Base-by-base conservation (phyloP, 30 jellyfish, hydroid and myxozoan species). In the Aurelia aurita complex sp. Pacific region DNA sequence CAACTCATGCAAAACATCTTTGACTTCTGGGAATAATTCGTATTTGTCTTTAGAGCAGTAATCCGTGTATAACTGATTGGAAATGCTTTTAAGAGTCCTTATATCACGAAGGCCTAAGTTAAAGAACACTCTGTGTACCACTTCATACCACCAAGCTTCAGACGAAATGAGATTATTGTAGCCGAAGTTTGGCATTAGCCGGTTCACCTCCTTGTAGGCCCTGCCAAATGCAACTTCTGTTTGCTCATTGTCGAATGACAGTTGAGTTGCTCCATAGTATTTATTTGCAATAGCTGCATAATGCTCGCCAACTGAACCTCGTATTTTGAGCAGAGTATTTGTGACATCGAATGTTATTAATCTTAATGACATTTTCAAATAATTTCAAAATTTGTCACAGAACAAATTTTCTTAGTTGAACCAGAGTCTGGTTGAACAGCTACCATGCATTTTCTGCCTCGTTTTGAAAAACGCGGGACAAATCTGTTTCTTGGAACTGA, bases 71-170 rank as follows among this genome's bases (percentile, higher is more conserved):
- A 85, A 53, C 55, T 85, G 94, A 55, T 85, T 85, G 5, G 94
- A 85, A 32, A 85, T 74, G 77, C 88, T 74, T 67, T 55, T 51
- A 2, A 85, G 17, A 32, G 76, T 57, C 43, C 87, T 70, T 14
- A 42, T 11, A 50, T 85, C 94, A 15, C 78, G 79, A 15, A 85
- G 94, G 69, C 94, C 94, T 35, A 67, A 77, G 72, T 64, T 74
- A 61, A 11, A 76, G 54, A 85, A 74, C 15, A 76, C 88, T 14
- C 80, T 64, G 19, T 85, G 87, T 40, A 85, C 94, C 15, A 85
- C 88, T 29, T 74, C 88, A 74, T 74, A 59, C 94, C 94, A 85
- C 94, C 94, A 85, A 18, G 46, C 55, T 54, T 85, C 94, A 10
- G 88, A 60, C 18, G 88, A 64, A 14, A 85, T 52, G 17, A 73